Evolutionary conservation across 2,888 invertebrate species (phyloP).

Genomic region (Bellardia pandia): DNA sequence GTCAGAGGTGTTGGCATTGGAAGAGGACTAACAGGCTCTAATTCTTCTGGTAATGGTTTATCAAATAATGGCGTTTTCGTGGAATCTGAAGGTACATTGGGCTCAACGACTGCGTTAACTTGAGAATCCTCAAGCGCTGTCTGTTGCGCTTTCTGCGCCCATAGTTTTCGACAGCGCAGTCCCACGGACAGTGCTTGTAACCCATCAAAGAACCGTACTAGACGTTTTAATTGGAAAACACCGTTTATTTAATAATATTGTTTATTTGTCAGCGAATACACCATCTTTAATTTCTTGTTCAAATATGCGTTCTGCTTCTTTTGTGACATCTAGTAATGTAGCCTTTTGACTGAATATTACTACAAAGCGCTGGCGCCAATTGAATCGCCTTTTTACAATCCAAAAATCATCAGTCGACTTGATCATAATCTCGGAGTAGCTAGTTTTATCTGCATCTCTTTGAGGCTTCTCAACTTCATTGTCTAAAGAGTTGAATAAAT

Average conservation of each 20-base stretch:
- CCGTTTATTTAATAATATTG: conserved; percentile 80
- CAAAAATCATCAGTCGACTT: conserved; percentile 96
- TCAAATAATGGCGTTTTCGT: conserved; percentile 75
- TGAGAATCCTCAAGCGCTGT: conserved; percentile 77
- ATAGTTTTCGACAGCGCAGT: conserved; percentile 76
- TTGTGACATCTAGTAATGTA: conserved; percentile 95
- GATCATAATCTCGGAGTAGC: conserved; percentile 88
- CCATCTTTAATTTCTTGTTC: conserved; percentile 95
- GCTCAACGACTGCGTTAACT: conserved; percentile 78
- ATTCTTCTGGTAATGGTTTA: conserved; percentile 20
- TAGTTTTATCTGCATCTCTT: conserved; percentile 50
- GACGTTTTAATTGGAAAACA: conserved; percentile 81
- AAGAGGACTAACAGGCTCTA: neutral
- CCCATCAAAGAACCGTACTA: conserved; percentile 72
- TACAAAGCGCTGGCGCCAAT: conserved; percentile 96
- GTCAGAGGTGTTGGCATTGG: neutral
- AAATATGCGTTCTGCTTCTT: conserved; percentile 95
- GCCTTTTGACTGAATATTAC: conserved; percentile 94
- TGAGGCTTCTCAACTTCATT: conserved; percentile 84
- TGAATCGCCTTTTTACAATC: conserved; percentile 96
- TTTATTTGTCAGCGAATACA: conserved; percentile 90
- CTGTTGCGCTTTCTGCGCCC: conserved; percentile 75
- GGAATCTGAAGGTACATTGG: conserved; percentile 75
- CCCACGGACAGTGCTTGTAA: conserved; percentile 70
- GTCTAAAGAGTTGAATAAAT: conserved; percentile 87